Evolutionary conservation across 2,113 vertebrate genomes (phyloP), one percentile per base, ranked within the genome.

Genomic region (Hippocampus abdominalis): DNA sequence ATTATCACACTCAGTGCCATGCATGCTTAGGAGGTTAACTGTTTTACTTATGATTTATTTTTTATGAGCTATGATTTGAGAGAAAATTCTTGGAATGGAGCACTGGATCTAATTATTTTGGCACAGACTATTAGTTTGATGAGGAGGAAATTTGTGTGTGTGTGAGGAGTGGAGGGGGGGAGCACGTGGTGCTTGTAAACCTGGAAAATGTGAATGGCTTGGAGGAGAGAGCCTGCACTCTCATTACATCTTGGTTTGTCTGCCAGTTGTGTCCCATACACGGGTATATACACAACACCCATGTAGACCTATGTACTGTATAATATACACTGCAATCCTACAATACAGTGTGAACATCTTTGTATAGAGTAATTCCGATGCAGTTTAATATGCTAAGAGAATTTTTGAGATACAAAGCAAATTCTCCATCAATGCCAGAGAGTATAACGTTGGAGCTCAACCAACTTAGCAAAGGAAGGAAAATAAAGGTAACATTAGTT

Each of bases 101-200:
- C 53, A 53, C 18, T 73, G 79, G 69, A 77, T 79, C 62, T 75
- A 62, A 71, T 81, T 79, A 1, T 44, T 78, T 70, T 79, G 73
- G 80, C 74, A 71, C 16, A 53, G 42, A 71, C 16, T 53, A 11
- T 21, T 64, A 59, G 42, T 76, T 71, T 27, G 51, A 64, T 48
- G 68, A 71, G 71, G 68, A 71, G 75, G 73, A 82, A 77, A 79
- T 77, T 77, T 78, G 70, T 70, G 77, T 71, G 42, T 44, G 42
- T 44, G 2, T 44, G 12, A 36, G 32, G 4, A 36, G 32, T 36
- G 32, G 32, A 36, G 32, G 42, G 42, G 12, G 3, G 42, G 32
- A 32, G 32, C 10, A 44, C 10, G 80, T 70, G 65, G 75, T 67
- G 70, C 80, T 81, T 78, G 77, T 90, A 86, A 86, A 87, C 51